These are phyloP conservation scores for Unio delphinus DNA, from an alignment of 2,888 invertebrate genomes.

Conservation along the genomic window DNA sequence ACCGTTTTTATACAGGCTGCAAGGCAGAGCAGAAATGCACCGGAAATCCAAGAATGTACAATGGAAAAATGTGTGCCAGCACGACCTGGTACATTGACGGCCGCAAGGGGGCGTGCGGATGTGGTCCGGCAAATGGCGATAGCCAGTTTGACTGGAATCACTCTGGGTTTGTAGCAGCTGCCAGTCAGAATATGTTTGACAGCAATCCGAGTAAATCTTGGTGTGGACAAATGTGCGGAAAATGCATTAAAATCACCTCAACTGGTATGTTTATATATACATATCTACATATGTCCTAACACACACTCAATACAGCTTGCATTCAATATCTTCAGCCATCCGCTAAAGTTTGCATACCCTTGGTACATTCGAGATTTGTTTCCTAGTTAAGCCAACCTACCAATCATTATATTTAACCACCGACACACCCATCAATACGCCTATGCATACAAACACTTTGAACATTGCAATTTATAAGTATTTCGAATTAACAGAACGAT, in stretches of 20 bases:
- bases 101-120: constrained; percentile 42
- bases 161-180: constrained; percentile 29
- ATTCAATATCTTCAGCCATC: no score
- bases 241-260: constrained; percentile 44
- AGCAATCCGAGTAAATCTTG: constrained; percentile 22
- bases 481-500: no score
- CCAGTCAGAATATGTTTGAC: constrained; percentile 34
- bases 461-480: no score
- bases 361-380: no score
- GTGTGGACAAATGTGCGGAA: constrained; percentile 45
- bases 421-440: no score
- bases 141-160: constrained; percentile 36
- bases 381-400: no score
- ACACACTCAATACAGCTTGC: no score
- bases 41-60: constrained; percentile 15
- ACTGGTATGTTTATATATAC: constrained; percentile 26
- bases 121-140: constrained; percentile 9
- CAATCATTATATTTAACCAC: no score
- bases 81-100: constrained; percentile 44
- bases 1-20: background rate
- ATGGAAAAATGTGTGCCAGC: constrained; percentile 44
- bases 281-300: no score
- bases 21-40: constrained; percentile 10
- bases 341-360: no score
- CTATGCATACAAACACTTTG: no score